Percentiles rank a stretch among this genome's conserved stretches.
phyloP scores from a whole-genome alignment of 2,113 vertebrate species.

The Helogale parvula region DNA sequence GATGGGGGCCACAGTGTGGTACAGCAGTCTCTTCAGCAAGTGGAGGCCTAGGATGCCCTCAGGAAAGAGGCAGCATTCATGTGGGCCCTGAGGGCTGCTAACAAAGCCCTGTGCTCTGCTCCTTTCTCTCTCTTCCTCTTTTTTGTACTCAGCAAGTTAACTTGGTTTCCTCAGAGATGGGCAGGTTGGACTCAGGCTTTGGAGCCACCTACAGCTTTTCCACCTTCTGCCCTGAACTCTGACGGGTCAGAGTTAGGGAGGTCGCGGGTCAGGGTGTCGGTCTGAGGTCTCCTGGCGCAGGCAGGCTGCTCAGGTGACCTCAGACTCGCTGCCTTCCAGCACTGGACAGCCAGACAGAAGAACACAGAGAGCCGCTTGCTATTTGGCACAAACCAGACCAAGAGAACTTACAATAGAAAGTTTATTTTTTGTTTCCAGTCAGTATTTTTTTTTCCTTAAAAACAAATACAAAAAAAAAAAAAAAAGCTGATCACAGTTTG shows the following conservation, averaged over 20 bases:
- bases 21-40: conserved; percentile 55
- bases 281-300: conserved; percentile 60
- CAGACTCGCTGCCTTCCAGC: conserved; percentile 58
- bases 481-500: conserved; percentile 94
- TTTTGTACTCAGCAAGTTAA: conserved; percentile 58
- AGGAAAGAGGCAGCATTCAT: conserved; percentile 71
- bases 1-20: conserved; percentile 64
- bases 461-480: conserved; percentile 94
- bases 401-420: conserved; percentile 95
- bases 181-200: conserved; percentile 71
- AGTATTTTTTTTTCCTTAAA: conserved; percentile 89
- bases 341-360: conserved; percentile 65
- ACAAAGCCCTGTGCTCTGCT: conserved; percentile 74
- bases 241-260: conserved; percentile 53
- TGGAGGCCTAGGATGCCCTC: conserved; percentile 75
- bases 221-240: conserved; percentile 63
- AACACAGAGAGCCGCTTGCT: conserved; percentile 77
- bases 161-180: conserved; percentile 76
- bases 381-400: conserved; percentile 84
- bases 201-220: background rate
- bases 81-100: conserved; percentile 70
- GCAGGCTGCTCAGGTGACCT: conserved; percentile 72
- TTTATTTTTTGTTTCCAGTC: conserved; percentile 98
- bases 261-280: background rate
- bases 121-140: background rate